These are phyloP conservation scores for Chanos chanos DNA, from an alignment of 2,797 vertebrate genomes.

Conservation along the genomic window DNA sequence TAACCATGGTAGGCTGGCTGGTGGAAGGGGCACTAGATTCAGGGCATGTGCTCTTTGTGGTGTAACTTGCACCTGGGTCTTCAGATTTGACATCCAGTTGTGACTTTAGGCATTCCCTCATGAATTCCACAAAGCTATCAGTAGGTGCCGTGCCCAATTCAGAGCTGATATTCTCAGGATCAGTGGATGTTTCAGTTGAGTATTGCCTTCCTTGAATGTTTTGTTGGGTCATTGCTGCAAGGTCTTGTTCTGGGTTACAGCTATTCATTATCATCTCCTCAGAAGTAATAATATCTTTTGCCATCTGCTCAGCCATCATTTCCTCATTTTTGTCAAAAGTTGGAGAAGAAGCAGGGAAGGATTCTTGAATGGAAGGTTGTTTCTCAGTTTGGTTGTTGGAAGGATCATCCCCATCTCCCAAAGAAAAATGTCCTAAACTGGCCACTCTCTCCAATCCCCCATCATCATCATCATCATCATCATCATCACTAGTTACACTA, in stretches of 20 bases:
- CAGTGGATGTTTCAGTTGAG: constrained; percentile 40
- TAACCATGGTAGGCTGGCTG: constrained; percentile 50
- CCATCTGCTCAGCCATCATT: constrained; percentile 34
- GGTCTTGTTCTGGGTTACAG: constrained; percentile 23
- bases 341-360: constrained; percentile 57
- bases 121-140: constrained; percentile 78
- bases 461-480: not conserved
- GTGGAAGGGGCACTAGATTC: constrained; percentile 23
- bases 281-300: constrained; percentile 12
- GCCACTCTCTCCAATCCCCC: constrained; percentile 24
- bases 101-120: constrained; percentile 75
- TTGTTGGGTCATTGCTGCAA: constrained; percentile 27
- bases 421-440: constrained; percentile 21
- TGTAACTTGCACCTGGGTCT: constrained; percentile 15
- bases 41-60: constrained; percentile 9
- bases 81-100: constrained; percentile 64
- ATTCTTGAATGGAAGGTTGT: constrained; percentile 46
- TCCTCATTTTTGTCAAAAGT: constrained; percentile 44
- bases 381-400: constrained; percentile 28
- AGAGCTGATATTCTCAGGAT: constrained; percentile 42
- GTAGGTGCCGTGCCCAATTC: constrained; percentile 48
- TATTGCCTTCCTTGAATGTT: constrained; percentile 30
- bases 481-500: constrained; percentile 14
- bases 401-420: constrained; percentile 40
- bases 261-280: constrained; percentile 30